Percentiles rank a stretch among this genome's conserved stretches.
Evolutionary conservation across 2,888 invertebrate species (phyloP).

Genomic region (Oligia fasciuncula): DNA sequence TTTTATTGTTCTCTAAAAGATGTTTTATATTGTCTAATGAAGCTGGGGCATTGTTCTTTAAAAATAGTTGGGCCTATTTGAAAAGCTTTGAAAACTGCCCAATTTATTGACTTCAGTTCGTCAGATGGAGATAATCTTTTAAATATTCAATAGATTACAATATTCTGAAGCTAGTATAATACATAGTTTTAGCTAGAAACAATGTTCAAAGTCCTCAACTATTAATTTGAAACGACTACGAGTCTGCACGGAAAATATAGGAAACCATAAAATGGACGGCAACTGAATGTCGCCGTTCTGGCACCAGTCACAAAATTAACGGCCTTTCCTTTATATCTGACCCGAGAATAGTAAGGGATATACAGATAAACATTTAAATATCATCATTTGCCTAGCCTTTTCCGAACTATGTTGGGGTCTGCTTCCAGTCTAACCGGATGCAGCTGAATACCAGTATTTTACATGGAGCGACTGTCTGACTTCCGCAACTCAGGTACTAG

Average conservation of each 20-base stretch:
- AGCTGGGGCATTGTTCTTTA: constrained; percentile 73
- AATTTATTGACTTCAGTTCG: constrained; percentile 48
- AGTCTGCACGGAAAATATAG: constrained; percentile 35
- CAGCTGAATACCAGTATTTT: too few species aligned
- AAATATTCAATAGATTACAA: constrained; percentile 9
- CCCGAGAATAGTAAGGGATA: constrained; percentile 21
- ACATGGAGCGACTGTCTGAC: too few species aligned
- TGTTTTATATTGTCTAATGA: constrained; percentile 80
- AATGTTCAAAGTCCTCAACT: constrained; percentile 34
- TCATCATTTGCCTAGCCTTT: too few species aligned
- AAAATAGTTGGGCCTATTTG: constrained; percentile 68
- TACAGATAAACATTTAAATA: constrained; percentile 12
- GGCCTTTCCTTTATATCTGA: constrained; percentile 25
- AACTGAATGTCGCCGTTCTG: constrained; percentile 49
- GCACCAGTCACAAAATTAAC: constrained; percentile 40
- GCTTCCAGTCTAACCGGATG: too few species aligned
- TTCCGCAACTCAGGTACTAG: too few species aligned
- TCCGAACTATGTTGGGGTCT: too few species aligned
- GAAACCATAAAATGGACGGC: constrained; percentile 42
- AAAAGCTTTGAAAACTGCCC: constrained; percentile 57
- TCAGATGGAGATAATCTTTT: constrained; percentile 11
- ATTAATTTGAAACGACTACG: constrained; percentile 44
- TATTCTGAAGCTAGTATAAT: constrained; percentile 11
- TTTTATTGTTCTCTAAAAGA: constrained; percentile 86
- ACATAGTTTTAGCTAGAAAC: constrained; percentile 38